A percentile compares a stretch with the other conserved stretches of the same genome.
Evolutionary conservation across 2,797 vertebrate genomes (phyloP).

Genomic region (Malurus splendens): DNA sequence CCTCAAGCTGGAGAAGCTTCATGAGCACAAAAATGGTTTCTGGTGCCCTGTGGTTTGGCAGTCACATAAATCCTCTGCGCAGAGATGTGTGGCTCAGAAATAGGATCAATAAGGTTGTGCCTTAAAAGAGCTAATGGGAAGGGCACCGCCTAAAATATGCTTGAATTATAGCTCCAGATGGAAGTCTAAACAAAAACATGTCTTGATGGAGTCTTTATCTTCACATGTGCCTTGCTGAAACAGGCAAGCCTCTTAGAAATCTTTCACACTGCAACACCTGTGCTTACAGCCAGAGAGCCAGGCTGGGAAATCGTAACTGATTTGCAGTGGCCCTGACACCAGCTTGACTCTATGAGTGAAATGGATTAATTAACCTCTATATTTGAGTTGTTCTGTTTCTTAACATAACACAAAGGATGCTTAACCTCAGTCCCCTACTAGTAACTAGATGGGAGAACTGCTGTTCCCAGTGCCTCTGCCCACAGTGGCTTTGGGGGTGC

Average conservation of each 20-base stretch:
- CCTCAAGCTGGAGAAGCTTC: not conserved
- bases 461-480: not conserved
- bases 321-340: not conserved
- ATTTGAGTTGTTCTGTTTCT: not conserved
- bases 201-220: not conserved
- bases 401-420: not conserved
- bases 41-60: not conserved
- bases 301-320: not conserved
- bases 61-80: not conserved
- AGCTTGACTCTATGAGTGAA: not conserved
- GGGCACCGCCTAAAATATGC: not conserved
- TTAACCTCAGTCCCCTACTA: not conserved
- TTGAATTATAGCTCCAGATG: not conserved
- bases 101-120: rapidly evolving
- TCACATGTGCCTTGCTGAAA: not conserved
- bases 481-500: not conserved
- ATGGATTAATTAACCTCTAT: not conserved
- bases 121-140: not conserved
- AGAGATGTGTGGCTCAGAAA: not conserved
- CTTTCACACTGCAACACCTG: not conserved
- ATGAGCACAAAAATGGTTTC: not conserved
- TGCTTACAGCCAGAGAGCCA: not conserved
- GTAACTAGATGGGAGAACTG: not conserved
- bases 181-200: not conserved
- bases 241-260: not conserved